These are phyloP conservation scores for Dipodomys spectabilis DNA, from an alignment of 2,113 vertebrate species.

Conservation along the genomic window DNA sequence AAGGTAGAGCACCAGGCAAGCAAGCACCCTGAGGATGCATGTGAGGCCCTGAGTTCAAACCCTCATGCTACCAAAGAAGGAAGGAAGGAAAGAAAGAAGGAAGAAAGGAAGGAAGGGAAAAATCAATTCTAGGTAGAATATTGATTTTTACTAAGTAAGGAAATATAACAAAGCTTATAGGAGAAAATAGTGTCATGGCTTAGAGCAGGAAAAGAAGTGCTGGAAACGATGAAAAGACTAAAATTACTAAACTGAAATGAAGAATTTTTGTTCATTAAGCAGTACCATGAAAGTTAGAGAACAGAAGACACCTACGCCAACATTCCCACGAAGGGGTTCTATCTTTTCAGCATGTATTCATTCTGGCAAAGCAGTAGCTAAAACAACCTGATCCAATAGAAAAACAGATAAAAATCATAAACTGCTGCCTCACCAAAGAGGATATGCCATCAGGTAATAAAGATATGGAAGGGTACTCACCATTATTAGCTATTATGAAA, in stretches of 20 bases:
- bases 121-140: neutral
- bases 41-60: too few relatives aligned
- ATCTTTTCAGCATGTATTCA: neutral
- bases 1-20: too few relatives aligned
- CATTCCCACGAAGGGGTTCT: neutral
- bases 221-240: neutral
- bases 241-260: neutral
- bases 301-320: neutral
- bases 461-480: neutral
- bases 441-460: neutral
- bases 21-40: too few relatives aligned
- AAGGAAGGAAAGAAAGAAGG: too few relatives aligned
- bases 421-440: neutral
- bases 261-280: neutral
- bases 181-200: neutral
- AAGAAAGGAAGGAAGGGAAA: neutral
- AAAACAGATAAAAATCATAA: neutral
- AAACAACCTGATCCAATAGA: neutral
- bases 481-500: constrained; percentile 6
- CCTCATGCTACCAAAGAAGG: too few relatives aligned
- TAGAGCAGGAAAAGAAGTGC: neutral
- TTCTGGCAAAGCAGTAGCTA: neutral
- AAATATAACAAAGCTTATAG: neutral
- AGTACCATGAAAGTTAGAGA: neutral
- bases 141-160: neutral